These are phyloP conservation scores for Eciton burchellii DNA, from an alignment of 1,140 invertebrate genomes.

Conservation along the genomic window DNA sequence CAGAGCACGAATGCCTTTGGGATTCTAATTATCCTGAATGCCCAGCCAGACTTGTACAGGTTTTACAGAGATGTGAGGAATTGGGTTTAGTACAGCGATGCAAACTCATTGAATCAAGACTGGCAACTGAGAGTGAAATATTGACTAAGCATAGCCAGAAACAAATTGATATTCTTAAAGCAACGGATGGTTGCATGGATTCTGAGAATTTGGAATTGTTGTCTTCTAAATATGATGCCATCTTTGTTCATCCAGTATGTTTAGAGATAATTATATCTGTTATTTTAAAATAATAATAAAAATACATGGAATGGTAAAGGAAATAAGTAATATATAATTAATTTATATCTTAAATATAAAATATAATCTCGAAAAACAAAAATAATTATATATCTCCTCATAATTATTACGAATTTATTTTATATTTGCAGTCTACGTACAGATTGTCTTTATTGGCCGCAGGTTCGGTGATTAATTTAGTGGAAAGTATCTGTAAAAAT, in stretches of 20 bases:
- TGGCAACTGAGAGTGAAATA: slow-evolving; percentile 91
- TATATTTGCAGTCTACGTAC: slow-evolving; percentile 91
- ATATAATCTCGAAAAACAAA: slow-evolving; percentile 29
- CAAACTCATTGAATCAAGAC: slow-evolving; percentile 86
- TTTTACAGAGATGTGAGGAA: slow-evolving; percentile 91
- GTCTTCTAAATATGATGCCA: slow-evolving; percentile 92
- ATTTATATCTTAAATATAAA: slow-evolving; percentile 29
- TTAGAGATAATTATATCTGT: neutral
- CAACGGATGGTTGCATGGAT: slow-evolving; percentile 87
- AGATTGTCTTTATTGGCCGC: slow-evolving; percentile 90
- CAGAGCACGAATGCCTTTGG: slow-evolving; percentile 93
- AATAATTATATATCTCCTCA: slow-evolving; percentile 30
- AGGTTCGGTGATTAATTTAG: slow-evolving; percentile 93
- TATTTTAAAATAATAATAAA: slow-evolving; percentile 23
- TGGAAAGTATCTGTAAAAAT: slow-evolving; percentile 89
- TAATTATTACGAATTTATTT: slow-evolving; percentile 33
- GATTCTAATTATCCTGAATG: slow-evolving; percentile 93
- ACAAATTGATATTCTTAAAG: slow-evolving; percentile 89
- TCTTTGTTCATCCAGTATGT: slow-evolving; percentile 94
- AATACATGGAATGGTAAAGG: neutral
- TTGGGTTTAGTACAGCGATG: slow-evolving; percentile 91
- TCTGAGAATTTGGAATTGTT: slow-evolving; percentile 89
- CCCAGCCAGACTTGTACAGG: slow-evolving; percentile 90
- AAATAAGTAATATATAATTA: slow-evolving; percentile 19
- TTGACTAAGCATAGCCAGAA: slow-evolving; percentile 88